Percentiles rank a stretch among this genome's conserved stretches.
phyloP scores from a whole-genome alignment of 2,888 invertebrate genomes.

The Apamea crenata region DNA sequence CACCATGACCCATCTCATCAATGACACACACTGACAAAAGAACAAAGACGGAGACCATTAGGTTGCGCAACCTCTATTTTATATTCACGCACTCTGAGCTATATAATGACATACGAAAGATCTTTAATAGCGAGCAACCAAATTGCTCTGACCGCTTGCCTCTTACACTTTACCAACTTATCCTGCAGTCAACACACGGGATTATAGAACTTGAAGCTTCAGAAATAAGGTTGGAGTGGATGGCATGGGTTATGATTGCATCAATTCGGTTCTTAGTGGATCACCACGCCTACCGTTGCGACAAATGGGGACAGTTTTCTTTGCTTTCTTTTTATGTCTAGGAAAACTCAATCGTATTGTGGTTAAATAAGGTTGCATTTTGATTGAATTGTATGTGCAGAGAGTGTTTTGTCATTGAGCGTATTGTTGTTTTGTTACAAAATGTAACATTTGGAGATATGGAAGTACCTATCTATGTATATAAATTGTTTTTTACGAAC shows the following conservation, averaged over 20 bases:
- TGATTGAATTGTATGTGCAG: slow-evolving; percentile 6
- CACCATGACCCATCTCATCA: slow-evolving; percentile 86
- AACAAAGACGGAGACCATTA: slow-evolving; percentile 85
- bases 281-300: slow-evolving; percentile 87
- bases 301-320: slow-evolving; percentile 87
- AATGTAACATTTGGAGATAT: slow-evolving; percentile 63
- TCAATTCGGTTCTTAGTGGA: slow-evolving; percentile 69
- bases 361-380: slow-evolving; percentile 45
- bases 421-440: slow-evolving; percentile 63
- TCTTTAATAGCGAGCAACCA: slow-evolving; percentile 68
- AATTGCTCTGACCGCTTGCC: slow-evolving; percentile 67
- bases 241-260: slow-evolving; percentile 30
- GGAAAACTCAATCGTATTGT: slow-evolving; percentile 26
- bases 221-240: background rate
- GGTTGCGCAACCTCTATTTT: slow-evolving; percentile 79
- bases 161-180: slow-evolving; percentile 49
- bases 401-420: slow-evolving; percentile 60
- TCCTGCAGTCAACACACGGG: slow-evolving; percentile 8
- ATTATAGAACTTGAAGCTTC: slow-evolving; percentile 30
- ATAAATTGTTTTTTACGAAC: slow-evolving; percentile 64
- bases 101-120: slow-evolving; percentile 69
- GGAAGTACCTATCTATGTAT: slow-evolving; percentile 44
- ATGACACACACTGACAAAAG: slow-evolving; percentile 86
- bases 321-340: slow-evolving; percentile 52
- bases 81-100: slow-evolving; percentile 69